Evolutionary conservation across 2,888 invertebrate species (phyloP), one percentile per base, ranked within the genome.

Genomic region (Tetropium fuscum): DNA sequence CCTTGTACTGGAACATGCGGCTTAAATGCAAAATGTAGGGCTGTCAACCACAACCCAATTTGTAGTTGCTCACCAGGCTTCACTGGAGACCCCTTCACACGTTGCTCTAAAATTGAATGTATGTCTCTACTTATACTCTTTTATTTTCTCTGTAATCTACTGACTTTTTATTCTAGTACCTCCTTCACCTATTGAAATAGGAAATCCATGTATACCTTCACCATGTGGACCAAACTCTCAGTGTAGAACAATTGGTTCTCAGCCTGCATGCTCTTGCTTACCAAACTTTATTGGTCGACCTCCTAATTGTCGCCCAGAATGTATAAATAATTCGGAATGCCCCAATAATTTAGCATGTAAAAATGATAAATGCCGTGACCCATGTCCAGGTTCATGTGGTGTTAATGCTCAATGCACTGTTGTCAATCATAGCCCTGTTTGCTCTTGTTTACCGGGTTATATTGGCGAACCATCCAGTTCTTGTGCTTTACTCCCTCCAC

Each of bases 151-250:
- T 40, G 25, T 44, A 25, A 53, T 53, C 53, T 58, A 53, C 22
- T 53, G 53, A 53, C 53, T 57, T 51, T 51, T 27, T 51, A 51
- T 51, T 75, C 84, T 84, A 64, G 78, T 80, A 30, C 79, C 80
- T 27, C 74, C 81, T 56, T 78, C 81, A 47, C 74, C 81, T 49
- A 78, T 75, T 68, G 77, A 78, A 60, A 76, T 79, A 36, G 82
- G 81, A 63, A 88, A 92, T 77, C 93, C 93, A 20, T 94, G 94
- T 78, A 83, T 86, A 43, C 93, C 93, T 8, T 91, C 92, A 64
- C 94, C 93, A 0, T 94, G 94, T 78, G 94, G 94, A 53, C 91
- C 92, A 0, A 89, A 93, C 77, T 92, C 93, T 2, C 89, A 92
- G 77, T 94, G 94, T 77, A 87, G 90, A 64, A 87, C 91, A 41